Base-by-base conservation (phyloP, 2,113 vertebrate genomes). In the Epinephelus fuscoguttatus region DNA sequence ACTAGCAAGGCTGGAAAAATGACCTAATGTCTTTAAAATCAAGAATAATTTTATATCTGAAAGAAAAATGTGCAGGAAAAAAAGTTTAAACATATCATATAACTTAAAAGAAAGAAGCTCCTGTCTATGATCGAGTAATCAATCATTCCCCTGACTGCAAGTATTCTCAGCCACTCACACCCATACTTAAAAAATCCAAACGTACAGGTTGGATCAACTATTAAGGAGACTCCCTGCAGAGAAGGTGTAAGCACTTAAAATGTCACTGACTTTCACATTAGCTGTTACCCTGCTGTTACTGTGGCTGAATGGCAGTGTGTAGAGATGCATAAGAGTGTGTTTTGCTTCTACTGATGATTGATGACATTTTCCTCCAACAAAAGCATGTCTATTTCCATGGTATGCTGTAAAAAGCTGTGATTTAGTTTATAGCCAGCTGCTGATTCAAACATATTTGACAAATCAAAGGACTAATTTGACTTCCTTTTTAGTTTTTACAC, bases 161-260 rank as follows among this genome's bases (percentile, higher is more conserved):
- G 8, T 33, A 12, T 33, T 71, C 18, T 71, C 68, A 45, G 23
- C 18, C 18, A 12, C 23, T 13, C 47, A 70, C 37, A 63, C 7
- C 1, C 21, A 33, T 10, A 71, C 4, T 62, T 23, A 7, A 5
- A 21, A 57, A 49, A 72, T 6, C 6, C 21, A 57, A 52, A 73
- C 53, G 37, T 45, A 50, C 15, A 67, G 7, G 40, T 64, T 40
- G 21, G 18, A 27, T 21, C 23, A 70, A 69, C 23, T 68, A 27
- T 69, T 55, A 21, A 3, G 25, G 12, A 30, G 55, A 37, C 13
- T 75, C 21, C 13, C 40, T 50, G 12, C 13, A 23, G 45, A 67
- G 40, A 47, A 55, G 61, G 50, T 85, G 42, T 49, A 60, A 66
- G 19, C 59, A 21, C 23, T 52, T 79, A 18, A 69, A 79, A 74